These are phyloP conservation scores for Eledona agricola DNA, from an alignment of 2,888 invertebrate genomes.

Conservation along the genomic window DNA sequence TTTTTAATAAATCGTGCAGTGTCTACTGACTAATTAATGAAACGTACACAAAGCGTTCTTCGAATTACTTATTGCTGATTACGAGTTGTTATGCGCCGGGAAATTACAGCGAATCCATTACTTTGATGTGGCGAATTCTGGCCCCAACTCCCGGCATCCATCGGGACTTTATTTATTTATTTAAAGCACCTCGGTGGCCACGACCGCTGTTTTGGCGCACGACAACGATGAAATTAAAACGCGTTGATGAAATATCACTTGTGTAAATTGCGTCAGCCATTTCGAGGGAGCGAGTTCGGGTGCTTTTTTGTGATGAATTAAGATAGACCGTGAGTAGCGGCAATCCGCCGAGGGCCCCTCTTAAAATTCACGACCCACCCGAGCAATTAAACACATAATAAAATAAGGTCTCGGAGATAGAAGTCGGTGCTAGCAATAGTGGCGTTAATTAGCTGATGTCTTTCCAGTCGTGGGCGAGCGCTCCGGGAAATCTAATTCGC, in stretches of 20 bases:
- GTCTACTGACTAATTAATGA: constrained; percentile 38
- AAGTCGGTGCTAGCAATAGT: constrained; percentile 21
- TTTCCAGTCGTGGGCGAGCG: constrained; percentile 19
- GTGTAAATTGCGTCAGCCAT: neutral
- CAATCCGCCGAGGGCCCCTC: constrained; percentile 19
- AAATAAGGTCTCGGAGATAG: constrained; percentile 30
- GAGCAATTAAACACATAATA: constrained; percentile 34
- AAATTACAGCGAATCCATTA: constrained; percentile 34
- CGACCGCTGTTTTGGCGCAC: constrained; percentile 2
- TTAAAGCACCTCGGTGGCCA: constrained; percentile 12
- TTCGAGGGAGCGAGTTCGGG: constrained; percentile 1
- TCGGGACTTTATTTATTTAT: constrained; percentile 34
- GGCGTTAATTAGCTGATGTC: constrained; percentile 32
- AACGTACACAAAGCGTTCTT: constrained; percentile 35
- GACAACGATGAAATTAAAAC: constrained; percentile 20
- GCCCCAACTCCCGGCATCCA: constrained; percentile 17
- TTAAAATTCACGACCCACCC: constrained; percentile 36
- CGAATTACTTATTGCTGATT: constrained; percentile 35
- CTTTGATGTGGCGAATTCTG: constrained; percentile 33
- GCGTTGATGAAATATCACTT: constrained; percentile 34
- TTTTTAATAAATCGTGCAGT: constrained; percentile 29
- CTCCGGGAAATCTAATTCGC: constrained; percentile 42
- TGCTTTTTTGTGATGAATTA: constrained; percentile 11
- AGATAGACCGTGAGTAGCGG: no score
- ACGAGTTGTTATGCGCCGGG: constrained; percentile 32